These are phyloP conservation scores for Syritta pipiens DNA, from an alignment of 2,888 invertebrate species.

Conservation along the genomic window DNA sequence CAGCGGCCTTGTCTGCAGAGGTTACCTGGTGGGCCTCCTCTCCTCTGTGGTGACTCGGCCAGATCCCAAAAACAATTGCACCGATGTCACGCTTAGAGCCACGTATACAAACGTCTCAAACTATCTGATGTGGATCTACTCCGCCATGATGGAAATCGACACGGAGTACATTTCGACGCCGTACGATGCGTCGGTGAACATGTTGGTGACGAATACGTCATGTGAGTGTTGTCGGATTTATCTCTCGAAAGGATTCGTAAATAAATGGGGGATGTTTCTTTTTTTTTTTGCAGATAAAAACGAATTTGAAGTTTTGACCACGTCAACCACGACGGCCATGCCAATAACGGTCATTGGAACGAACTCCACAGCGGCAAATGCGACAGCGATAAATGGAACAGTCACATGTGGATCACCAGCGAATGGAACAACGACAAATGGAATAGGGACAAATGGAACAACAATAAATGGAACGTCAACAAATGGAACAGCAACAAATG, in stretches of 20 bases:
- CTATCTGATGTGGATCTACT: constrained; percentile 71
- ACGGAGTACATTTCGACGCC: constrained; percentile 54
- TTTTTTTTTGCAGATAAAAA: background rate
- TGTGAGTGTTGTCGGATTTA: background rate
- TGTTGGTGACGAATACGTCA: background rate
- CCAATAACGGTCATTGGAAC: background rate
- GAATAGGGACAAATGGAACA: background rate
- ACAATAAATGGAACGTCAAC: background rate
- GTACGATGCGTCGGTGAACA: constrained; percentile 39
- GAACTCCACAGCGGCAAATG: background rate
- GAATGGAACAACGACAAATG: background rate
- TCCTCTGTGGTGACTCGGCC: constrained; percentile 65
- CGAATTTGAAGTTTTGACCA: background rate
- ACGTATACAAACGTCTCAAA: constrained; percentile 69
- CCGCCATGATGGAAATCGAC: constrained; percentile 63
- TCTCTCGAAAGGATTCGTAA: no score
- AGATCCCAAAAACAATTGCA: constrained; percentile 54
- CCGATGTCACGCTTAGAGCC: constrained; percentile 58
- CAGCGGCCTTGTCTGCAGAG: constrained; percentile 70
- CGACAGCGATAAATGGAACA: background rate
- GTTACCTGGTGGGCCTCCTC: constrained; percentile 67
- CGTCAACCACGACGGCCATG: background rate
- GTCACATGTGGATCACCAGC: background rate
- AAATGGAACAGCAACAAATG: no score
- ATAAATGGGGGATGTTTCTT: no score